phyloP scores from a whole-genome alignment of 2,797 vertebrate genomes.

The Chaenodraco wilsoni region DNA sequence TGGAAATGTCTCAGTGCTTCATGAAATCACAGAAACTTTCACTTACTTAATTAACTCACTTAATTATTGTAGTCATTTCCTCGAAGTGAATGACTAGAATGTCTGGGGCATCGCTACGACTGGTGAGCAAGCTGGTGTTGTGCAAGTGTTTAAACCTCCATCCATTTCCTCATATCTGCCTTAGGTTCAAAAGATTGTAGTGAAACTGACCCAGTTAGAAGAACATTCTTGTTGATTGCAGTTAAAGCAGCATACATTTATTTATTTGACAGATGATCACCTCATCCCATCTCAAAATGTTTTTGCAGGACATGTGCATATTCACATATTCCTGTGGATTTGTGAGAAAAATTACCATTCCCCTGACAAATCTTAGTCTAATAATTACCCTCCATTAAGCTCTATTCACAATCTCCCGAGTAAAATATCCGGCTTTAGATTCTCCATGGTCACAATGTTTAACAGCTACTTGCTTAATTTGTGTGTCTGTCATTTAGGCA shows the following conservation, averaged over 20 bases:
- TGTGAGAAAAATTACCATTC: too few species aligned
- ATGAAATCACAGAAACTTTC: conserved; percentile 24
- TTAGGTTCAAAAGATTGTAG: background rate
- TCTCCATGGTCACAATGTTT: background rate
- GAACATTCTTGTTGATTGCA: background rate
- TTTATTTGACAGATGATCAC: background rate
- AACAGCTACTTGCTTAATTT: background rate
- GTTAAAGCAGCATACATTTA: background rate
- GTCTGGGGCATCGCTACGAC: background rate
- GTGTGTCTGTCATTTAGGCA: background rate
- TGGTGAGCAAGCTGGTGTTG: conserved; percentile 8
- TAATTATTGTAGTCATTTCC: conserved; percentile 41
- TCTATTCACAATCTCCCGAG: background rate
- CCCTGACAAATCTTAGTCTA: background rate
- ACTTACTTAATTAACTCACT: background rate
- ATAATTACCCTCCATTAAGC: background rate
- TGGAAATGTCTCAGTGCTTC: background rate
- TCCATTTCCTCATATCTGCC: background rate
- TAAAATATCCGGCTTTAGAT: background rate
- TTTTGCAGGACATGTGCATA: too few species aligned
- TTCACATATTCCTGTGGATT: too few species aligned
- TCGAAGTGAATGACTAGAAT: conserved; percentile 8
- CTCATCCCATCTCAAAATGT: too few species aligned
- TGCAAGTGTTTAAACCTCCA: conserved; percentile 17
- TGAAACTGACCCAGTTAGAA: background rate